Evolutionary conservation across 1,140 invertebrate genomes (phyloP).

Genomic region (Lamellibrachia luymesi): DNA sequence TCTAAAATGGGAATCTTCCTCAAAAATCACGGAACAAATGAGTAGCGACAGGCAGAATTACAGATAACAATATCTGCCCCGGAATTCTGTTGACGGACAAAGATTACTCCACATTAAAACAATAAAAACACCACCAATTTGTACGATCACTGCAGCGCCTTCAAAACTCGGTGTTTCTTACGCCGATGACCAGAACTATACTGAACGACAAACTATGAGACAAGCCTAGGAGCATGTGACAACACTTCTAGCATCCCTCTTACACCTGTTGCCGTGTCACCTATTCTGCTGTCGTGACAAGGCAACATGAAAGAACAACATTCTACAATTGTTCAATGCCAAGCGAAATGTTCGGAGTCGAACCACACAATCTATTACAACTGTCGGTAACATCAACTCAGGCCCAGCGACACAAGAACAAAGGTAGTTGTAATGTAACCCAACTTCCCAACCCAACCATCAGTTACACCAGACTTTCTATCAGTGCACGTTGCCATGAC

Average conservation of each 20-base stretch:
- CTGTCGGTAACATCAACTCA: too few relatives aligned
- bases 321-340: background rate
- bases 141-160: background rate
- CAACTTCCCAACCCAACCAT: background rate
- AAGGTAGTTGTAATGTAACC: background rate
- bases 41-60: background rate
- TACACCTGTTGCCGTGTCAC: background rate
- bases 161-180: background rate
- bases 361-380: too few relatives aligned
- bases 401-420: background rate
- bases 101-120: background rate
- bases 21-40: background rate
- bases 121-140: background rate
- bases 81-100: background rate
- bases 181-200: background rate
- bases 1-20: background rate
- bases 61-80: background rate
- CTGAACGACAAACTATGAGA: background rate
- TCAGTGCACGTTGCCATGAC: background rate
- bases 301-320: background rate
- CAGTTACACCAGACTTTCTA: background rate
- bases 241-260: background rate
- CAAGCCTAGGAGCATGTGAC: background rate
- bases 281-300: background rate
- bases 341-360: background rate